Base-by-base conservation (phyloP, 2,113 vertebrate species). In the Myotis yumanensis region DNA sequence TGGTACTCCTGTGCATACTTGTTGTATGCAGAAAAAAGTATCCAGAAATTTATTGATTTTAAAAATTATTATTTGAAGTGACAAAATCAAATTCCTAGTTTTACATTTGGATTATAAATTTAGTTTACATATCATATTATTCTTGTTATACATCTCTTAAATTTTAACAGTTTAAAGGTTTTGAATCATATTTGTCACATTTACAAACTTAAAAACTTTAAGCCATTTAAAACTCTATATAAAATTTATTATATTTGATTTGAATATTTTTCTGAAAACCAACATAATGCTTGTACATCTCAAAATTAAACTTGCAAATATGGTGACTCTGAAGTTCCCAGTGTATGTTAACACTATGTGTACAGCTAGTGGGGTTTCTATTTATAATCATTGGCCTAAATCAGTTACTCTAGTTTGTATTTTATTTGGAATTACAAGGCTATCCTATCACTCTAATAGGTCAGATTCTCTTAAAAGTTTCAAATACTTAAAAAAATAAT, bases 231-330 rank as follows among this genome's bases (percentile, higher is more conserved):
- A 57, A 54, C 5, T n/a, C 6, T 40, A 72, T 83, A 35, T 51
- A 85, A 77, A 30, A 62, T 51, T 90, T 92, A 91, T 57, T 89
- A 43, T 59, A 43, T 90, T 96, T 79, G 20, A 93, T 92, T 88
- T 82, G 79, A 86, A 0, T 91, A 10, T 37, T 89, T 96, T 91
- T 40, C 25, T 68, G 71, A 92, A 72, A 91, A 87, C 32, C 64
- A 40, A 43, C 48, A 62, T 68, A 87, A 73, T 85, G 89, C 54
- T 72, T 82, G 7, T 25, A 59, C 2, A 20, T 79, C 32, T 86
- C 68, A 95, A 89, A 84, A 71, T 83, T 64, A 75, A 90, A 71
- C 8, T 79, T 76, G 15, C 22, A 77, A 91, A 71, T 46, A 11
- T 32, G 3, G 3, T 73, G 18, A 71, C 57, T 54, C 17, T 68